Base-by-base conservation (phyloP, 2,888 invertebrate genomes). In the Sceliomorpha sp. region DNA sequence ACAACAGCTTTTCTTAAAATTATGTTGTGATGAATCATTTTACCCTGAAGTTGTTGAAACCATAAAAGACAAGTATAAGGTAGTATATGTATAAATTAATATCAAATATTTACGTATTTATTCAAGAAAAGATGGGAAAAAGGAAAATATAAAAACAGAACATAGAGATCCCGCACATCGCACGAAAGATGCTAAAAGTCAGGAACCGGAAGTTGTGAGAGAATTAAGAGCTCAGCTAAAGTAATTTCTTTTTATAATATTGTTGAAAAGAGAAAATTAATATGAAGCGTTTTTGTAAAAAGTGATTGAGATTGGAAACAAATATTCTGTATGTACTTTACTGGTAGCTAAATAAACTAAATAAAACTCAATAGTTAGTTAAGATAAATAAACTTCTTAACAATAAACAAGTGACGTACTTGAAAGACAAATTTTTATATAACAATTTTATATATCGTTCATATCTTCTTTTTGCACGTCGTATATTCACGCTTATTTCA, bases 211-310 rank as follows among this genome's bases (percentile, higher is more conserved):
- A 81, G 89, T 94, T 73, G 93, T 96, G 74, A 91, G 95, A 81
- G 98, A 98, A 84, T 91, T 98, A 70, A 96, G 96, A 86, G 94
- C 94, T 51, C 98, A 98, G 89, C 91, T 98, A 45, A 98, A 98
- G 97, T 97, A 90, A 89, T 88, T 44, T 50, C 2, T 55, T 5
- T 9, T 12, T 32, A 29, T 29, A 27, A 34, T 44, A 12, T 9
- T n/a, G n/a, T n/a, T n/a, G n/a, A n/a, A 32, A 1, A 32, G 20
- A 20, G 20, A 10, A 17, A 34, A 13, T 8, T 26, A 29, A n/a
- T n/a, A n/a, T n/a, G n/a, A n/a, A n/a, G n/a, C n/a, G n/a, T n/a
- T n/a, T n/a, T n/a, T n/a, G n/a, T n/a, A n/a, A n/a, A n/a, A n/a
- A n/a, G n/a, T n/a, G n/a, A n/a, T n/a, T n/a, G n/a, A n/a, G n/a